These are phyloP conservation scores for Pocillopora grandis DNA, from an alignment of 92 coral and sea anemone species.

Conservation along the genomic window DNA sequence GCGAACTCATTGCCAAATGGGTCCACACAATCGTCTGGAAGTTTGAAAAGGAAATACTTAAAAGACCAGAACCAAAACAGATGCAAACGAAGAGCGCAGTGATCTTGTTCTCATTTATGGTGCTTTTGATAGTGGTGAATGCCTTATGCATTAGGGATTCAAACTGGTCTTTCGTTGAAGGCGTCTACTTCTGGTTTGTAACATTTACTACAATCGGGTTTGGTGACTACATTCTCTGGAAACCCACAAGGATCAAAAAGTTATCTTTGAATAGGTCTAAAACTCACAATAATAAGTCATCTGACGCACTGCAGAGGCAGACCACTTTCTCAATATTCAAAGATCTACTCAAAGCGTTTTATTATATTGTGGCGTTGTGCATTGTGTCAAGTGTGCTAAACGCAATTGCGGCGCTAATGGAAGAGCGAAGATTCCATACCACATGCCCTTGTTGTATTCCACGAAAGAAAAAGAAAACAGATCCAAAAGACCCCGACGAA, in stretches of 20 bases:
- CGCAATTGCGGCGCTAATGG: conserved; percentile 33
- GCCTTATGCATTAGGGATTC: background rate
- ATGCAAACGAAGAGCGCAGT: conserved; percentile 29
- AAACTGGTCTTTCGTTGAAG: conserved; percentile 30
- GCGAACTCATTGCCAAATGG: conserved; percentile 30
- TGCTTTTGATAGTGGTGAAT: background rate
- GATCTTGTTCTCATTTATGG: conserved; percentile 12
- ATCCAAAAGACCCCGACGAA: background rate
- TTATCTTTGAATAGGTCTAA: background rate
- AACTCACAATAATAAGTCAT: background rate
- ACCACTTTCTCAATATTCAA: background rate
- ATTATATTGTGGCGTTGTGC: conserved; percentile 26
- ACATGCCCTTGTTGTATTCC: background rate
- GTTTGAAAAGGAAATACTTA: conserved; percentile 29
- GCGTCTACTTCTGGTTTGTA: conserved; percentile 44
- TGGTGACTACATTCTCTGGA: conserved; percentile 29
- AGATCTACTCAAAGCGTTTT: background rate
- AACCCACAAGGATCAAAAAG: background rate
- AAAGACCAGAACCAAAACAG: conserved; percentile 4
- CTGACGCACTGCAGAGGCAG: background rate
- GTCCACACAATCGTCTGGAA: background rate
- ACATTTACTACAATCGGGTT: conserved; percentile 49
- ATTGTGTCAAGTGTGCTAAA: conserved; percentile 49
- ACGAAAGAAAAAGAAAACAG: background rate
- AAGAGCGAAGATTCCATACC: background rate